These are phyloP conservation scores for Nilaparvata lugens DNA, from an alignment of 1,140 invertebrate species.

Conservation along the genomic window DNA sequence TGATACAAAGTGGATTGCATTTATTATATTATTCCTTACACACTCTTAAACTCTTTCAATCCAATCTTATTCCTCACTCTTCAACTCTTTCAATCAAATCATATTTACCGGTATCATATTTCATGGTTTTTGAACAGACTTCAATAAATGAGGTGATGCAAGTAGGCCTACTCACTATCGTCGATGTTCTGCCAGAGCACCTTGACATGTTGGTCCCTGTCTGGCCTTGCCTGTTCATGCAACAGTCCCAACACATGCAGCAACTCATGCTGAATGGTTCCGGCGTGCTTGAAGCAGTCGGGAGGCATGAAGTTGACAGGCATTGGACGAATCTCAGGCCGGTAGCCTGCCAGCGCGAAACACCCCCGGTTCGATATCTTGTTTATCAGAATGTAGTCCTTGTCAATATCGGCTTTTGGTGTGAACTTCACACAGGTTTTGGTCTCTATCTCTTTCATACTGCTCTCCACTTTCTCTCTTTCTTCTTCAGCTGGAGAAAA, in stretches of 20 bases:
- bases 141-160: no score
- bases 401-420: slow-evolving; percentile 22
- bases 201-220: slow-evolving; percentile 36
- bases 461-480: slow-evolving; percentile 14
- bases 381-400: slow-evolving; percentile 31
- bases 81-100: no score
- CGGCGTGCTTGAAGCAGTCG: slow-evolving; percentile 31
- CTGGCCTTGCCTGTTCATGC: slow-evolving; percentile 38
- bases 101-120: no score
- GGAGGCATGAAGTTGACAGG: slow-evolving; percentile 27
- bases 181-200: slow-evolving; percentile 41
- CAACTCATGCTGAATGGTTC: slow-evolving; percentile 39
- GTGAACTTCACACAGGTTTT: slow-evolving; percentile 37
- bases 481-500: neutral
- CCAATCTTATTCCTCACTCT: no score
- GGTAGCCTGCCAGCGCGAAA: slow-evolving; percentile 27
- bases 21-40: no score
- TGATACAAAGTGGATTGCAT: no score
- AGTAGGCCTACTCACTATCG: slow-evolving; percentile 34
- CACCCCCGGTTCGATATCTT: slow-evolving; percentile 22
- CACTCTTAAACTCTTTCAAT: no score
- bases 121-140: no score
- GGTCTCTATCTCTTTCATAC: slow-evolving; percentile 22
- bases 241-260: slow-evolving; percentile 39
- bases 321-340: slow-evolving; percentile 16